These are phyloP conservation scores for Drosophila phalerata DNA, from an alignment of 2,888 invertebrate genomes.

Conservation along the genomic window DNA sequence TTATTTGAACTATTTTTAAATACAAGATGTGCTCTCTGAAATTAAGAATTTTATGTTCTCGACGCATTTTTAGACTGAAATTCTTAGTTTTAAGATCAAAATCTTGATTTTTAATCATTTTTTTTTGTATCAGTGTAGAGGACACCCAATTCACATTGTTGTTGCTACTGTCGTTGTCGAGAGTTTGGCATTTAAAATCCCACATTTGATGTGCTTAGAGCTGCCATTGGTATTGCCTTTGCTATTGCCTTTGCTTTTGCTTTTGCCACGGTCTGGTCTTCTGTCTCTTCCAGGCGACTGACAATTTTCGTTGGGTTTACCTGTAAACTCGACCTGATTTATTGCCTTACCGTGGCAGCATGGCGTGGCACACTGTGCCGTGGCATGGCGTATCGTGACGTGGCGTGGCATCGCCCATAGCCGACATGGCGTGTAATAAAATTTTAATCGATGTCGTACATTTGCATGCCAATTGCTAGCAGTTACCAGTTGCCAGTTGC, in stretches of 20 bases:
- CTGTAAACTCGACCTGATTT: slow-evolving; percentile 80
- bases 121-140: slow-evolving; percentile 15
- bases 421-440: slow-evolving; percentile 80
- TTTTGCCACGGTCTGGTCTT: not conserved
- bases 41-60: too few species aligned
- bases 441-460: slow-evolving; percentile 83
- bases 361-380: slow-evolving; percentile 18
- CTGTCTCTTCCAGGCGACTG: slow-evolving; percentile 56
- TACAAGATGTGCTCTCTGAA: too few species aligned
- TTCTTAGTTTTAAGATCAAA: too few species aligned
- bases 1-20: too few species aligned
- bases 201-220: slow-evolving; percentile 80
- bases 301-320: slow-evolving; percentile 79
- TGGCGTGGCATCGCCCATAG: slow-evolving; percentile 45
- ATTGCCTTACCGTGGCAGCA: slow-evolving; percentile 54
- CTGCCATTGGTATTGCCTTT: slow-evolving; percentile 6
- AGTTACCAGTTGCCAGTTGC: slow-evolving; percentile 5
- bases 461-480: slow-evolving; percentile 79
- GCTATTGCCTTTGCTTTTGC: slow-evolving; percentile 9
- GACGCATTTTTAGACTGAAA: too few species aligned
- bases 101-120: too few species aligned
- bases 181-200: slow-evolving; percentile 80
- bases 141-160: slow-evolving; percentile 36
- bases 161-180: slow-evolving; percentile 39
- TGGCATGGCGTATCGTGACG: slow-evolving; percentile 40